These are phyloP conservation scores for Metaphire vulgaris DNA, from an alignment of 1,140 invertebrate genomes.

Conservation along the genomic window DNA sequence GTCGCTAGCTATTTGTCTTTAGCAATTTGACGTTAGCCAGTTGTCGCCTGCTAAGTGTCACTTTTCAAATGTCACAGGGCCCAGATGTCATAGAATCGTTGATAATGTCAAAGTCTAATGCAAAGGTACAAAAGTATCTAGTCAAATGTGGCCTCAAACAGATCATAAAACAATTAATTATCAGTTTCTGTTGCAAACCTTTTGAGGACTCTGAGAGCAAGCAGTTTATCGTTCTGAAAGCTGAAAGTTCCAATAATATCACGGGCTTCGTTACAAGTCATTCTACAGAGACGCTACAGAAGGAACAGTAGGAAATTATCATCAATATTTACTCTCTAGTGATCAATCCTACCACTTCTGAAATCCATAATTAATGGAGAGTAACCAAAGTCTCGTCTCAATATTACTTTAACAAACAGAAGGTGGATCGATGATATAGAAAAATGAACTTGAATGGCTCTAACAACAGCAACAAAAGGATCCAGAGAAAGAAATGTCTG, in stretches of 20 bases:
- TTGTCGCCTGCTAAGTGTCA: background rate
- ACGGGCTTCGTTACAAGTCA: conserved; percentile 46
- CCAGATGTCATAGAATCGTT: too few relatives aligned
- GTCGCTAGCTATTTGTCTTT: too few relatives aligned
- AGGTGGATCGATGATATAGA: background rate
- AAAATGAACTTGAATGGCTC: background rate
- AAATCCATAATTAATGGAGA: too few relatives aligned
- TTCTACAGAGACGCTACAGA: conserved; percentile 44
- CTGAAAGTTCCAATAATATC: conserved; percentile 41
- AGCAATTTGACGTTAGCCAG: too few relatives aligned
- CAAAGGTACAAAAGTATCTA: background rate
- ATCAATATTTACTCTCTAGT: background rate
- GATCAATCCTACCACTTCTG: background rate
- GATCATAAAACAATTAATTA: conserved; percentile 11
- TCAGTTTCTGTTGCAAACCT: conserved; percentile 35
- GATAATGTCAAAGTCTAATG: background rate
- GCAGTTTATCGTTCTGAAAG: conserved; percentile 46
- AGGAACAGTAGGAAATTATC: conserved; percentile 8
- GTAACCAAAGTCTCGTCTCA: too few relatives aligned
- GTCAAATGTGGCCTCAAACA: background rate
- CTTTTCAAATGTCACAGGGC: background rate
- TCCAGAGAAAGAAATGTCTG: too few relatives aligned
- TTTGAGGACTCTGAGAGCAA: conserved; percentile 45
- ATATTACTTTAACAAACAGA: background rate
- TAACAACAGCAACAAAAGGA: too few relatives aligned